Percentiles rank a stretch among this genome's conserved stretches.
These are phyloP conservation scores for Miltochrista miniata DNA, from an alignment of 2,888 invertebrate species.

Conservation along the genomic window DNA sequence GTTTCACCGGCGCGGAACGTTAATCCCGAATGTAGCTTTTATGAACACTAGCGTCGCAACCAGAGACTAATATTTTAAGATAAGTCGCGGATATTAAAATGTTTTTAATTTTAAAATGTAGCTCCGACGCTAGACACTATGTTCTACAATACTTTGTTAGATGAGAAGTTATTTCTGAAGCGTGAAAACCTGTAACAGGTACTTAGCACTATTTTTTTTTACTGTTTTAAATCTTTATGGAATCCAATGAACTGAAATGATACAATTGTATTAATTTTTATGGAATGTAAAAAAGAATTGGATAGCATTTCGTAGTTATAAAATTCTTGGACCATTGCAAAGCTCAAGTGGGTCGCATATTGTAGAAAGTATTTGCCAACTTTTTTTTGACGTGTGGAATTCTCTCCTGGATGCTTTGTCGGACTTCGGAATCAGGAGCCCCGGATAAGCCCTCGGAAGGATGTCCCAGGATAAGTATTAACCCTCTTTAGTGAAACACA, in stretches of 20 bases:
- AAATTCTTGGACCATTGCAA: too few relatives aligned
- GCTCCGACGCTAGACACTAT: neutral
- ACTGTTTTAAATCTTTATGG: too few relatives aligned
- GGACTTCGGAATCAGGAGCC: too few relatives aligned
- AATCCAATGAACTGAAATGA: neutral
- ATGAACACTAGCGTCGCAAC: constrained; percentile 39
- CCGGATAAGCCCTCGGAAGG: too few relatives aligned
- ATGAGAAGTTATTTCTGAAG: too few relatives aligned
- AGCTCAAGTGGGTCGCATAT: neutral
- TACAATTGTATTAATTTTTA: too few relatives aligned
- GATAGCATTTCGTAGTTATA: too few relatives aligned
- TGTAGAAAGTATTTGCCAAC: neutral
- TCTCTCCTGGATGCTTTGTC: too few relatives aligned
- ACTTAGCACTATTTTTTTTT: too few relatives aligned
- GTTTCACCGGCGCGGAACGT: constrained; percentile 30
- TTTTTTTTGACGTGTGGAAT: too few relatives aligned
- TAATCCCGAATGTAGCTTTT: constrained; percentile 46
- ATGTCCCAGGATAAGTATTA: too few relatives aligned
- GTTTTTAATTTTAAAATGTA: constrained; percentile 14
- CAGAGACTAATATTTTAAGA: constrained; percentile 30
- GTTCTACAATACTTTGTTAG: neutral
- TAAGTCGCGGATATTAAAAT: constrained; percentile 38
- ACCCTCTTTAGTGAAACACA: neutral
- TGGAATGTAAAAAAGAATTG: neutral
- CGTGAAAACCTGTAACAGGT: neutral